Evolutionary conservation across 2,888 invertebrate genomes (phyloP).

Genomic region (Chironomus riparius): DNA sequence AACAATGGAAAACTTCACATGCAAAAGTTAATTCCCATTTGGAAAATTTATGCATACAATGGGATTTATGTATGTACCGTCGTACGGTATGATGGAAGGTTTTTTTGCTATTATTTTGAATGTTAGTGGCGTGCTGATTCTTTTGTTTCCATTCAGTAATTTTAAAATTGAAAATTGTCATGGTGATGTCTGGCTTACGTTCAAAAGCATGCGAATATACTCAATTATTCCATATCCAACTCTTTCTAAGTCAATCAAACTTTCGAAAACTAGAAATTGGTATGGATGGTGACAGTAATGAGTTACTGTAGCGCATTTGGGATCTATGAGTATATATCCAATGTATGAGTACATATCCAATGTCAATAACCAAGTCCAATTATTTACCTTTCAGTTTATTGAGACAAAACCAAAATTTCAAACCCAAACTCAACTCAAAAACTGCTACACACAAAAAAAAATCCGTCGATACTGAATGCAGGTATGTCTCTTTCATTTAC

Average conservation of each 20-base stretch:
- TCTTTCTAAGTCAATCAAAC: neutral
- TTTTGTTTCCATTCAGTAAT: slow-evolving; percentile 8
- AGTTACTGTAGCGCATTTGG: no score
- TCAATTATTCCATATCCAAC: neutral
- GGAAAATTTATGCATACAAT: neutral
- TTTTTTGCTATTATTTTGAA: slow-evolving; percentile 1
- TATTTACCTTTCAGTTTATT: no score
- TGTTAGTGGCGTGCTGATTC: neutral
- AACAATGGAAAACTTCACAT: slow-evolving; percentile 6
- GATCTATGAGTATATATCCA: no score
- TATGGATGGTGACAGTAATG: no score
- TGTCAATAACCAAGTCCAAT: no score
- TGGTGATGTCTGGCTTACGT: slow-evolving; percentile 2
- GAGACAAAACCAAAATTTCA: no score
- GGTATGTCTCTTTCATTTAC: neutral
- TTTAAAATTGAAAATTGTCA: neutral
- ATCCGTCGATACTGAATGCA: neutral
- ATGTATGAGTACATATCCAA: no score
- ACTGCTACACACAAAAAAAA: neutral
- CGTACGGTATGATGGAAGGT: neutral
- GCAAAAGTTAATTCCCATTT: slow-evolving; percentile 8
- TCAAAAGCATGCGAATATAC: neutral
- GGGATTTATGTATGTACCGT: neutral
- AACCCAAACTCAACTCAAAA: no score
- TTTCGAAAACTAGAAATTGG: neutral